A percentile compares a stretch with the other conserved stretches of the same genome.
phyloP scores from a whole-genome alignment of 2,888 invertebrate species.

The Rotaria magnacalcarata region DNA sequence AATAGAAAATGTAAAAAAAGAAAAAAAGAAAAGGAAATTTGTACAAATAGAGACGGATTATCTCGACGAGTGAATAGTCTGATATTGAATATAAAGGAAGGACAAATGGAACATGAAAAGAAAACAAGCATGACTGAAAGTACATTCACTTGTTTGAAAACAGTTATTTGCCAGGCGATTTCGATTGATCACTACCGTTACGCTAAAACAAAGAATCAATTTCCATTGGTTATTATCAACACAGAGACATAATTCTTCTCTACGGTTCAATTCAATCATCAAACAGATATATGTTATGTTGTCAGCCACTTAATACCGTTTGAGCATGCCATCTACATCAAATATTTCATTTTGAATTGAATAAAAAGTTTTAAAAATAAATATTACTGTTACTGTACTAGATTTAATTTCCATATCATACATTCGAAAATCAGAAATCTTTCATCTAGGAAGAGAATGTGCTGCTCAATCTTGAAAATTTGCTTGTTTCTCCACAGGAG shows the following conservation, averaged over 20 bases:
- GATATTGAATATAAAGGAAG: not conserved
- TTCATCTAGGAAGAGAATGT: no score
- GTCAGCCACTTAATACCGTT: not conserved
- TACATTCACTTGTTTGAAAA: not conserved
- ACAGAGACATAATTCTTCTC: not conserved
- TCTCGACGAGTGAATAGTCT: not conserved
- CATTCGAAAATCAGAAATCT: no score
- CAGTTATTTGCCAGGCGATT: not conserved
- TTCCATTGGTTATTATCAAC: not conserved
- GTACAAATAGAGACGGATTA: not conserved
- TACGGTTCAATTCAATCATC: not conserved
- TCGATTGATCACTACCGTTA: not conserved
- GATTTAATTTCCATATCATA: no score
- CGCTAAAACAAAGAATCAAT: not conserved
- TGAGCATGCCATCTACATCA: not conserved
- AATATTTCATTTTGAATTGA: no score
- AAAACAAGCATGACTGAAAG: not conserved
- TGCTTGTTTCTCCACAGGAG: no score
- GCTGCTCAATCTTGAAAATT: no score
- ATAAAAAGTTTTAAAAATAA: no score
- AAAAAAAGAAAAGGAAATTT: not conserved
- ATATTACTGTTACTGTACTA: no score
- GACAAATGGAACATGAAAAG: not conserved
- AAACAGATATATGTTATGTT: not conserved
- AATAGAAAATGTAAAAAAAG: not conserved